Evolutionary conservation across 2,888 invertebrate species (phyloP), one percentile per base, ranked within the genome.

Genomic region (Andrena fulva): DNA sequence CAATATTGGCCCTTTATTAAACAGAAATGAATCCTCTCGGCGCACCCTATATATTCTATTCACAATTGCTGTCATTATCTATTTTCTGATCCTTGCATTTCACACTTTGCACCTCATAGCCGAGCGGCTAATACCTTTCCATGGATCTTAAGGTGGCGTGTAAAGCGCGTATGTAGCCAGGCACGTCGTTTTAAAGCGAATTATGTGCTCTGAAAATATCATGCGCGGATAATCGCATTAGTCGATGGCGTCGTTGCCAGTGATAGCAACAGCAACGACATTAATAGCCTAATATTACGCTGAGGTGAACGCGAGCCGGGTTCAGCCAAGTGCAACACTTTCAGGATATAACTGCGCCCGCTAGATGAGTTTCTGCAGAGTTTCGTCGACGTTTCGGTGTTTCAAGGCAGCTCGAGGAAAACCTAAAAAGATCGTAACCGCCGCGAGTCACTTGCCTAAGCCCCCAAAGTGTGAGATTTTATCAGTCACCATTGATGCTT

Each of bases 251-350:
- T 81, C 77, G 85, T 84, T 81, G 80, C 52, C 68, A 75, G 73
- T 77, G 80, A 81, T 79, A 80, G 79, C 83, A 78, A 79, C 67
- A 71, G 81, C 72, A 79, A 83, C 82, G 83, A 76, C 79, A 82
- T 84, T 86, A 86, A 86, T 86, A 77, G 86, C 70, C 81, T 81
- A 81, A 79, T 84, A 85, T 81, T 77, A 79, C 71, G 77, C 29
- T 56, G 62, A 72, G 63, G 72, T 62, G 71, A 62, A 85, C 63
- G 74, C 42, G 27, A 72, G 31, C 63, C 10, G 33, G 68, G 70
- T 59, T 80, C 72, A 85, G 50, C 73, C 60, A 77, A 82, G 78
- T 85, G 79, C 79, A 71, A 35, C 76, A 77, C 69, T 82, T 85
- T 85, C 71, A 72, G 63, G 64, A 78, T 78, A 68, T 76, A 82